Evolutionary conservation across 2,888 invertebrate species (phyloP).

Genomic region (Leptinotarsa tumamoca): DNA sequence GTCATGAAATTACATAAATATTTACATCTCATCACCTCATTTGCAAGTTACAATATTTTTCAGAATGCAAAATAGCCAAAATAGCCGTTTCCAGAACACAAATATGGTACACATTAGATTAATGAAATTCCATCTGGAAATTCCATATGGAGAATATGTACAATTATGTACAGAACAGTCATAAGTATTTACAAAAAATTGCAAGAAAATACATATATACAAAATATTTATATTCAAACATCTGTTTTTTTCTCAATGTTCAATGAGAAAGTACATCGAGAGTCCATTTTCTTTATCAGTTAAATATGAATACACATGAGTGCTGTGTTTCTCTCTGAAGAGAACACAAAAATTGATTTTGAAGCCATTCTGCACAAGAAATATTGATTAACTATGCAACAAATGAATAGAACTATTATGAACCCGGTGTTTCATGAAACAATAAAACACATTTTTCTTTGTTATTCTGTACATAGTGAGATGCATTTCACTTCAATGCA

Average conservation of each 20-base stretch:
- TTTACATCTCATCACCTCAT: no score
- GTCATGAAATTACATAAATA: no score
- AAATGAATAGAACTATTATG: no score
- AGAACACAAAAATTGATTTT: background rate
- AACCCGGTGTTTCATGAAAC: no score
- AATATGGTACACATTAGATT: background rate
- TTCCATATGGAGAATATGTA: background rate
- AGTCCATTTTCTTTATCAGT: background rate
- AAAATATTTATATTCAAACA: constrained; percentile 22
- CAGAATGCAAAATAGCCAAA: no score
- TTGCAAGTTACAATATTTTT: no score
- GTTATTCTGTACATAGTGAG: no score
- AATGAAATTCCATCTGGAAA: constrained; percentile 5
- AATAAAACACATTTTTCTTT: no score
- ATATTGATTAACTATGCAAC: no score
- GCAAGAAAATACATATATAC: constrained; percentile 28
- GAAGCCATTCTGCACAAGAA: no score
- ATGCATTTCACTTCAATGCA: no score
- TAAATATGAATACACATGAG: no score
- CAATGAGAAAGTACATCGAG: constrained; percentile 14
- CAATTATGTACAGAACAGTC: constrained; percentile 15
- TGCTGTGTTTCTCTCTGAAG: background rate
- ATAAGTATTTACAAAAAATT: constrained; percentile 23
- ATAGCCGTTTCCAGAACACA: background rate
- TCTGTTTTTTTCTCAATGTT: background rate